Percentiles rank a stretch among this genome's conserved stretches.
Evolutionary conservation across 2,888 invertebrate species (phyloP).

Genomic region (Tipula lateralis): DNA sequence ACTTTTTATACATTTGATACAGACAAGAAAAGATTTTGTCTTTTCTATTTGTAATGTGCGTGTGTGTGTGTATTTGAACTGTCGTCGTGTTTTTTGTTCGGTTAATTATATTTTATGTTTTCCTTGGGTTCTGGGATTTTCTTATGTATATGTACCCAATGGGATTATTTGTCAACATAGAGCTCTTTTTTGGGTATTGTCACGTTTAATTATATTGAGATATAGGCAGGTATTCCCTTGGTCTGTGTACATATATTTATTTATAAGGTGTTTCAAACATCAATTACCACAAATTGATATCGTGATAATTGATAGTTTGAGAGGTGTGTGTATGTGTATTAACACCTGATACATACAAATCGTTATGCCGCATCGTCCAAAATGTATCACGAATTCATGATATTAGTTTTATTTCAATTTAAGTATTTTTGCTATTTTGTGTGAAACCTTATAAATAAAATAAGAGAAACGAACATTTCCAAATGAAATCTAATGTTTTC

Average conservation of each 20-base stretch:
- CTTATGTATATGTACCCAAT: background rate
- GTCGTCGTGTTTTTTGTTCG: background rate
- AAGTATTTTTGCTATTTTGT: background rate
- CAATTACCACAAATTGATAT: background rate
- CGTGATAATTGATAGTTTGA: background rate
- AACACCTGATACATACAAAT: background rate
- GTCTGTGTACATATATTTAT: background rate
- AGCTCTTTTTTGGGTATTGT: background rate
- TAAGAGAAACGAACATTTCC: background rate
- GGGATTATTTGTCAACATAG: background rate
- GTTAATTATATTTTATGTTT: constrained; percentile 11
- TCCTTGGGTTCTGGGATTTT: background rate
- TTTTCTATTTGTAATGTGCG: background rate
- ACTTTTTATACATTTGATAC: background rate
- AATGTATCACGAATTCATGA: background rate
- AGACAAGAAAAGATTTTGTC: background rate
- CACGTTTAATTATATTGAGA: background rate
- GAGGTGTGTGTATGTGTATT: background rate
- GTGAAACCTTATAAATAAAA: background rate
- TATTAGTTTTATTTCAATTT: background rate
- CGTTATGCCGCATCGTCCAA: background rate
- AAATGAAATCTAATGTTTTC: background rate
- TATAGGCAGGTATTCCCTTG: background rate
- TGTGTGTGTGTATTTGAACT: background rate
- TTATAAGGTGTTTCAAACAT: background rate